Evolutionary conservation across 2,888 invertebrate genomes (phyloP), one percentile per base, ranked within the genome.

Genomic region (Philonicus albiceps): DNA sequence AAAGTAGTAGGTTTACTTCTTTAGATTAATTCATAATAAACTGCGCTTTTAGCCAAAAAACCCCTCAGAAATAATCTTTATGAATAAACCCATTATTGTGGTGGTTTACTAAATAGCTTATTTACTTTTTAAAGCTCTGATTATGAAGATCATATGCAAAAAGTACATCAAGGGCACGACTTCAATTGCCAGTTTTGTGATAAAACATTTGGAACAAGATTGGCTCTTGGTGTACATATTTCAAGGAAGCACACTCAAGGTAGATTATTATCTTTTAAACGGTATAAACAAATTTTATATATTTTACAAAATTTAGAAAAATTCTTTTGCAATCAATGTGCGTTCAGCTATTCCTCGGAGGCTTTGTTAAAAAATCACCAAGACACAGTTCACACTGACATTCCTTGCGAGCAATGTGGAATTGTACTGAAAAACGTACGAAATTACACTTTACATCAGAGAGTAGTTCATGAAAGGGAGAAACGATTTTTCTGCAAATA

Each of bases 171-270:
- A 86, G 0, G 88, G 86, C 11, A 87, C 86, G 37, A 86, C 84
- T 8, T 89, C 64, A 87, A 88, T 7, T 92, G 92, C 30, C 91
- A 91, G 85, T 91, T 92, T 87, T 92, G 92, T n/a, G 86, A 89
- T 3, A 91, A 91, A 76, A 49, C 88, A 7, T 92, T 90, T 55
- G 86, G 85, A 16, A 90, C 91, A 0, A 90, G 91, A 88, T 91
- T 92, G 91, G 91, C 92, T 3, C 88, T 92, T 2, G 90, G 91
- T 0, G 90, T 92, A 11, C 92, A 92, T 87, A 90, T 92, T n/a
- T 90, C 91, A 11, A 90, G 91, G 40, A 91, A 90, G 81, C 92
- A 92, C 85, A 92, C 92, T 81, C 91, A 90, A 72, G 90, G 92
- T 92, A 86, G 88, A 90, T 88, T 78, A n/a, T n/a, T 34, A 75